Conservation (phyloP, 2,113 vertebrate genomes). For the Taurulus bubalis region DNA sequence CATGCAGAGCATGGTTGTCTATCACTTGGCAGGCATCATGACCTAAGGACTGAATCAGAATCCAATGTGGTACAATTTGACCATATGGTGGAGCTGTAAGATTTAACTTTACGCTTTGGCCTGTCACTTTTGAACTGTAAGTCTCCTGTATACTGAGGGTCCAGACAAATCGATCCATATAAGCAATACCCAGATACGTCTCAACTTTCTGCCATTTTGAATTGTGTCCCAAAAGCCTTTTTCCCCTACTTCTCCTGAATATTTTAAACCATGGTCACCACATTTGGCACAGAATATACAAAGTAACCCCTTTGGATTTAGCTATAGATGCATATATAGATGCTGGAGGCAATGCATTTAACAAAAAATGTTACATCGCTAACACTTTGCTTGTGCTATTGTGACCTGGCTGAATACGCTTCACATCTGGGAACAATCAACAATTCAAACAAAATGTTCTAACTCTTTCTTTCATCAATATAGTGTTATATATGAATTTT, state of each 20-base stretch:
- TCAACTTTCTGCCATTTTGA: too few relatives aligned
- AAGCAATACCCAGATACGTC: too few relatives aligned
- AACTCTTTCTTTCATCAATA: not conserved
- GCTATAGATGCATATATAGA: not conserved
- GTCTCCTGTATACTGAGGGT: not conserved
- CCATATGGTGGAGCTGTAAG: not conserved
- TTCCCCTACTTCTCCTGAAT: not conserved
- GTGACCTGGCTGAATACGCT: not conserved
- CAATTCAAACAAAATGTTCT: not conserved
- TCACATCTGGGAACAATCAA: slow-evolving; percentile 28
- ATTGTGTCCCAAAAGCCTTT: too few relatives aligned
- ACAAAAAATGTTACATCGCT: not conserved
- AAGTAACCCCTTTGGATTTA: too few relatives aligned
- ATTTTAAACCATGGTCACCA: not conserved
- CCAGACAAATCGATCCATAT: not conserved
- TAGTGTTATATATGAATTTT: not conserved
- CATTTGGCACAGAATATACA: too few relatives aligned
- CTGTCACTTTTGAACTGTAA: not conserved
- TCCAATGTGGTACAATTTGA: not conserved
- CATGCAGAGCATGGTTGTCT: not conserved
- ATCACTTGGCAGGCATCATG: not conserved
- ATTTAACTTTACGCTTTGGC: not conserved
- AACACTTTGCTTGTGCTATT: too few relatives aligned
- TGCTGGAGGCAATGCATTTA: not conserved
- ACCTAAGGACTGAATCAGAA: not conserved